These are phyloP conservation scores for Fringilla coelebs DNA, from an alignment of 2,797 vertebrate species.

Conservation along the genomic window DNA sequence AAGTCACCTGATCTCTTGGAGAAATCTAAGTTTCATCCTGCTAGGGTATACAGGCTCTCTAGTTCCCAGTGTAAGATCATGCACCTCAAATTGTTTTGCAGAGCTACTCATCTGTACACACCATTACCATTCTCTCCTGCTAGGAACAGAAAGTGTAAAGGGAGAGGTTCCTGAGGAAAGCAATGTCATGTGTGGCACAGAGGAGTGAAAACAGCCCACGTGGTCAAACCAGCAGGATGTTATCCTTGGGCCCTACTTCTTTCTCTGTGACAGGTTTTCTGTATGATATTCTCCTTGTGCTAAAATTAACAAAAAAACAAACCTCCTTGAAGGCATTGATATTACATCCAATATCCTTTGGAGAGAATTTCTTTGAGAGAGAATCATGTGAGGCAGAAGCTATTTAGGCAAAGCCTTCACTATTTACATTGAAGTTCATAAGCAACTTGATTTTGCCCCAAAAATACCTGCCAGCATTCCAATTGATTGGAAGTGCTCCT, in stretches of 20 bases:
- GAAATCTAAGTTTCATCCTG: background rate
- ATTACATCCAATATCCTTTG: background rate
- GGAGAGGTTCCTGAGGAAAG: background rate
- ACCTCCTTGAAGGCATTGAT: background rate
- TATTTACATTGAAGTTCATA: background rate
- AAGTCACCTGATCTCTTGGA: background rate
- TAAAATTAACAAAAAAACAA: background rate
- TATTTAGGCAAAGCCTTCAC: background rate
- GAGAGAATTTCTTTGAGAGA: background rate
- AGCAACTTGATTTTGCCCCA: background rate
- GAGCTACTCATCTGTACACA: background rate
- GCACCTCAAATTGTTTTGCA: background rate
- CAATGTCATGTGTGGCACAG: accelerated
- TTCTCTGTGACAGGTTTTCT: background rate
- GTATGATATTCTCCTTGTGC: background rate
- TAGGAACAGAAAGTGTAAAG: background rate
- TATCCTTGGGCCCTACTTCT: background rate
- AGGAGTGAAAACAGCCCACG: background rate
- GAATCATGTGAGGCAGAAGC: background rate
- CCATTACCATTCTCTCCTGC: background rate
- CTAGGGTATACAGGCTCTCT: background rate
- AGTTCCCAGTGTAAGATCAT: background rate
- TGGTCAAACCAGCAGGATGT: background rate
- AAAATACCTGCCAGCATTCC: background rate
- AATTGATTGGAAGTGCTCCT: background rate